Evolutionary conservation across 1,140 invertebrate genomes (phyloP).

Genomic region (Lanistes nyassanus): DNA sequence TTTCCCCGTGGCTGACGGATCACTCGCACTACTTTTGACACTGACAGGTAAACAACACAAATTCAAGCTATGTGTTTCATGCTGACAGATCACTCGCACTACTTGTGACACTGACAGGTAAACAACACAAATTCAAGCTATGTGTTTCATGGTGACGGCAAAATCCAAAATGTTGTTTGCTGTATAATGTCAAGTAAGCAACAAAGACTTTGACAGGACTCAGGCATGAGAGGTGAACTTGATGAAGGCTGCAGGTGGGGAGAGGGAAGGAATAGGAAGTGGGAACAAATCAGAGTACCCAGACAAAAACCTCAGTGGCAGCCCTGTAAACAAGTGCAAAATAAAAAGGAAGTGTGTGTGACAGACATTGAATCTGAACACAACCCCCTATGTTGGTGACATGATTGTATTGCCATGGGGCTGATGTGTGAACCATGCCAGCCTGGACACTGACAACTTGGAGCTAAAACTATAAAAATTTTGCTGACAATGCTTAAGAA

Average conservation of each 20-base stretch:
- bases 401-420: too few relatives aligned
- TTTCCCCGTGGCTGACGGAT: slow-evolving; percentile 66
- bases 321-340: too few relatives aligned
- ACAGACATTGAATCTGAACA: too few relatives aligned
- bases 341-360: too few relatives aligned
- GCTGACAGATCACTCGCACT: slow-evolving; percentile 65
- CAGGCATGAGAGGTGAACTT: slow-evolving; percentile 36
- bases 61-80: too few relatives aligned
- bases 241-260: neutral
- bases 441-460: too few relatives aligned
- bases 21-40: slow-evolving; percentile 66
- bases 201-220: slow-evolving; percentile 25
- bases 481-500: too few relatives aligned
- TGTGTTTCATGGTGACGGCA: slow-evolving; percentile 65
- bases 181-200: slow-evolving; percentile 38
- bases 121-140: slow-evolving; percentile 39
- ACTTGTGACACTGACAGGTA: slow-evolving; percentile 58
- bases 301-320: too few relatives aligned
- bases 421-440: too few relatives aligned
- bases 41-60: slow-evolving; percentile 37
- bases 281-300: too few relatives aligned
- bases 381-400: too few relatives aligned
- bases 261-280: neutral
- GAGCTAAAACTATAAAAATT: too few relatives aligned
- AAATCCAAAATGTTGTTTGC: slow-evolving; percentile 64